A percentile compares a stretch with the other conserved stretches of the same genome.
Conservation (phyloP, 1,140 invertebrate species). For the Cephus cinctus region DNA sequence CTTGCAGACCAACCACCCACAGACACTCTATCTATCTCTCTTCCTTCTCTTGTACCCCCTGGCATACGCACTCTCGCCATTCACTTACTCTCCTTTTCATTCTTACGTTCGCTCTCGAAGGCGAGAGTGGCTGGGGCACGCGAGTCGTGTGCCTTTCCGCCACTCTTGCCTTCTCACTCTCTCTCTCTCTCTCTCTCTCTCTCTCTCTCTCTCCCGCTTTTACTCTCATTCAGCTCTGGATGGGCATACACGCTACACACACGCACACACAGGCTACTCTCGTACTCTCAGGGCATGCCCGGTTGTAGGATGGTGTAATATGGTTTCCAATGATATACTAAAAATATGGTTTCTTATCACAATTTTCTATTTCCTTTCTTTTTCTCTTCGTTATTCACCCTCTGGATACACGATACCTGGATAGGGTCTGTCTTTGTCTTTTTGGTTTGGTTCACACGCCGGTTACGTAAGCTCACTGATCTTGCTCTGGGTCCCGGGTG, state of each 20-base stretch:
- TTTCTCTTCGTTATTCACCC: too few relatives aligned
- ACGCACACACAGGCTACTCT: constrained; percentile 47
- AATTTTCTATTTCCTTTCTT: too few relatives aligned
- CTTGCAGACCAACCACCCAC: too few relatives aligned
- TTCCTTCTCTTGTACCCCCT: constrained; percentile 4
- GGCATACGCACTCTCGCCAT: constrained; percentile 2
- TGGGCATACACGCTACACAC: constrained; percentile 12
- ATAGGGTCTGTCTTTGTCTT: too few relatives aligned
- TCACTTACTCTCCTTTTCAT: constrained; percentile 15
- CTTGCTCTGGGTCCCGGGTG: too few relatives aligned
- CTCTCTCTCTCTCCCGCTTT: constrained; percentile 12
- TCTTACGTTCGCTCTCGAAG: constrained; percentile 8
- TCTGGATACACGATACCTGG: too few relatives aligned
- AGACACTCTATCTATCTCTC: constrained; percentile 14
- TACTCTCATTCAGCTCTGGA: constrained; percentile 7
- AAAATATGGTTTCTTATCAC: too few relatives aligned
- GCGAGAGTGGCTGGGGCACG: too few relatives aligned
- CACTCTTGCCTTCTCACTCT: constrained; percentile 3
- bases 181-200: constrained; percentile 10
- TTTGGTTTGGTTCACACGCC: too few relatives aligned
- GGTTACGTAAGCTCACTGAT: too few relatives aligned
- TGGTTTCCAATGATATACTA: too few relatives aligned
- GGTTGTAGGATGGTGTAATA: constrained; percentile 52
- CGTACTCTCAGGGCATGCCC: constrained; percentile 57
- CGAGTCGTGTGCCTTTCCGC: too few relatives aligned